These are phyloP conservation scores for Neelides folsomi DNA, from an alignment of 2,888 invertebrate species.

Conservation along the genomic window DNA sequence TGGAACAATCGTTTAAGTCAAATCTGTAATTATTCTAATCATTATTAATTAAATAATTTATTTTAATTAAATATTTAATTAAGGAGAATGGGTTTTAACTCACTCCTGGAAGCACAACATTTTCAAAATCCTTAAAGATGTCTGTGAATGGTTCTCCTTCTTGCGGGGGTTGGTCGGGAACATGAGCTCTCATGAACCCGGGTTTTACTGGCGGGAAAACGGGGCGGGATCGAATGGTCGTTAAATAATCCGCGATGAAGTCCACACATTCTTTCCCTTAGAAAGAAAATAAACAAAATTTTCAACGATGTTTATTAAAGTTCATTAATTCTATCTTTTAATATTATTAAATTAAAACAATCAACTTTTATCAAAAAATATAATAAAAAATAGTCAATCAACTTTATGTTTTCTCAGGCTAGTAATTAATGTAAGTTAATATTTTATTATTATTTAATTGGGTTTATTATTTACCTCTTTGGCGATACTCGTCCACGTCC, in stretches of 20 bases:
- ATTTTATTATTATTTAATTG: no score
- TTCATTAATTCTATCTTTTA: conserved; percentile 32
- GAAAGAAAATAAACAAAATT: neutral
- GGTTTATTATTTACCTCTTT: conserved; percentile 31
- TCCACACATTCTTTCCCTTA: conserved; percentile 95
- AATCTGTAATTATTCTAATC: neutral
- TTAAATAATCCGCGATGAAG: conserved; percentile 92
- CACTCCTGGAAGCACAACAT: conserved; percentile 93
- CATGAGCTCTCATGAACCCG: conserved; percentile 73
- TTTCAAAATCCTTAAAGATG: conserved; percentile 83
- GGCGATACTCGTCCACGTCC: conserved; percentile 36
- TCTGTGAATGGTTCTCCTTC: conserved; percentile 79
- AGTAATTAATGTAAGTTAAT: no score
- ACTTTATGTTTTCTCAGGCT: no score
- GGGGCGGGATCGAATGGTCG: conserved; percentile 71
- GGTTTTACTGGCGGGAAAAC: conserved; percentile 91
- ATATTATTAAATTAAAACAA: no score
- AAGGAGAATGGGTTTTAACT: no score
- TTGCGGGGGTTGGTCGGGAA: conserved; percentile 75
- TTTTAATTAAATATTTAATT: no score
- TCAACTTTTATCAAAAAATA: no score
- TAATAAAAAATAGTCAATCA: no score
- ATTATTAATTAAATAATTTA: no score
- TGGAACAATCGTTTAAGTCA: no score
- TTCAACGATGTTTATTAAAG: no score